Base-by-base conservation (phyloP, 2,888 invertebrate genomes). In the Calameuta idolon region DNA sequence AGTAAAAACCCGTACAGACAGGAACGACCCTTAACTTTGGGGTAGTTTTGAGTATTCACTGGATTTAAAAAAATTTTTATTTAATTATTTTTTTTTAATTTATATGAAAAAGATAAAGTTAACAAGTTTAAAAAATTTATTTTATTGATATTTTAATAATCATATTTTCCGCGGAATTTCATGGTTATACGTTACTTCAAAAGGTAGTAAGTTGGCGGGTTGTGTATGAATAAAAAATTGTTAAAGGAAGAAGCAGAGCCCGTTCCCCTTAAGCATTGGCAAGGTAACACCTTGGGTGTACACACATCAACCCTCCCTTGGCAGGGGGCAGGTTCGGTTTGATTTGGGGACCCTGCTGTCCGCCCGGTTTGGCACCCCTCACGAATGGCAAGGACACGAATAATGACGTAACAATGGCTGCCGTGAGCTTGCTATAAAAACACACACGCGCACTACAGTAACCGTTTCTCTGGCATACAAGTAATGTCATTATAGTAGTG, bases 361-460 rank as follows among this genome's bases (percentile, higher is more conserved):
- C 55, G 23, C 55, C 55, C 55, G 23, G 55, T 55, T 55, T 55
- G 71, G 81, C 75, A 77, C 77, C 82, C 82, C 81, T 76, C 79
- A 78, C 78, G 80, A 55, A 55, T 23, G 23, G 55, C 55, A 55
- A 78, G 83, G 79, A 87, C 85, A 85, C 88, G 90, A 91, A 90
- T 91, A 91, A 91, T 90, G 89, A 91, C 87, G 89, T 87, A 91
- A 91, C 91, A 91, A 91, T 91, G 90, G 89, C 87, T 82, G 88
- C 87, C 86, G 83, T 83, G 87, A 86, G 85, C 86, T 78, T 82
- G 83, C 86, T 87, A 86, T 82, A 87, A 88, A 88, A 89, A 89
- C 89, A 89, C 77, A 77, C 87, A 83, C 84, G 86, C 83, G 9
- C 87, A 89, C 90, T 88, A 40, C n/a, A 23, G 87, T 89, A 87